Conservation (phyloP, 2,113 vertebrate species). For the Saimiri boliviensis region DNA sequence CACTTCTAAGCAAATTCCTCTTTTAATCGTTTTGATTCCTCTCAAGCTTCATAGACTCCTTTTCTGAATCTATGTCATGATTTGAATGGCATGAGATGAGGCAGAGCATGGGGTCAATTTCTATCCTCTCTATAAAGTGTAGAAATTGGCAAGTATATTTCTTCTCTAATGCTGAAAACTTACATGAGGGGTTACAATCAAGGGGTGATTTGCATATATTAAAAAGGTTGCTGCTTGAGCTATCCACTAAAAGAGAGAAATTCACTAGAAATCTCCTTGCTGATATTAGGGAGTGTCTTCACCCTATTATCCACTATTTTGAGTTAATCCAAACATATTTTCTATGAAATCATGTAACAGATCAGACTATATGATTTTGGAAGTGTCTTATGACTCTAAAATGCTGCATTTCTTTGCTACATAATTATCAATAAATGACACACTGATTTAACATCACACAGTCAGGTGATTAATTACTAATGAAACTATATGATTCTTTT, state of each 20-base stretch:
- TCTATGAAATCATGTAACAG: not conserved
- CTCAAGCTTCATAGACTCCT: not conserved
- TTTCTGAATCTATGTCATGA: not conserved
- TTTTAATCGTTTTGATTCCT: not conserved
- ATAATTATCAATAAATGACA: not conserved
- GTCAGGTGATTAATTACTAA: not conserved
- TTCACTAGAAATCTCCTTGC: not conserved
- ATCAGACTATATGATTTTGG: not conserved
- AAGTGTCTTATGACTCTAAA: not conserved
- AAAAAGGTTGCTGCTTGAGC: not conserved
- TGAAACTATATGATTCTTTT: not conserved
- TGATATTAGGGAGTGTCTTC: not conserved
- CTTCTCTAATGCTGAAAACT: not conserved
- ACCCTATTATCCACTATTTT: not conserved
- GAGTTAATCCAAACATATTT: not conserved
- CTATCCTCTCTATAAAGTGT: not conserved
- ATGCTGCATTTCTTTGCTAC: not conserved
- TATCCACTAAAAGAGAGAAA: not conserved
- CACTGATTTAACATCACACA: not conserved
- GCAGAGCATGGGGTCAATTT: not conserved
- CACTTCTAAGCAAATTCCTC: not conserved
- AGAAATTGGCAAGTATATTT: not conserved
- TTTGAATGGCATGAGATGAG: too few species aligned
- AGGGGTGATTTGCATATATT: not conserved
- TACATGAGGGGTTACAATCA: not conserved